Conservation (phyloP, 2,113 vertebrate genomes). For the Actenoides lindsayi region DNA sequence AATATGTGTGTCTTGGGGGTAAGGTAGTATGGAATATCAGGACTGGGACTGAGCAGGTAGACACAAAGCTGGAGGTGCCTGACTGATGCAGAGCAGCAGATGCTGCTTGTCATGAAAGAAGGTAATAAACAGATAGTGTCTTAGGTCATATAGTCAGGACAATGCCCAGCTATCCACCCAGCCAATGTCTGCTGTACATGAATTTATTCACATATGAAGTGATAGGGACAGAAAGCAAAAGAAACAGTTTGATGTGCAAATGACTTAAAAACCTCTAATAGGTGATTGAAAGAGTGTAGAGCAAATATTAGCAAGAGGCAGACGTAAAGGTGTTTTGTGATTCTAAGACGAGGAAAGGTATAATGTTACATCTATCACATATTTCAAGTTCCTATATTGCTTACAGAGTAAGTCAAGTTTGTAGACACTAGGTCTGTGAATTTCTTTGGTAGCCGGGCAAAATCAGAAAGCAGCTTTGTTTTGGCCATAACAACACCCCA, state of each 20-base stretch:
- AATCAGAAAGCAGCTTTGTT: neutral
- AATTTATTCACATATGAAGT: neutral
- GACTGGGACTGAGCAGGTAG: neutral
- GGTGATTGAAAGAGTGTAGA: neutral
- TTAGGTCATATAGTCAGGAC: neutral
- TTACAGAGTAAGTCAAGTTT: neutral
- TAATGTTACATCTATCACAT: neutral
- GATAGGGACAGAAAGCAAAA: neutral
- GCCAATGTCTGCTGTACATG: neutral
- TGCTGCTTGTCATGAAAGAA: neutral
- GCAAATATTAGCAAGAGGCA: neutral
- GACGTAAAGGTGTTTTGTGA: neutral
- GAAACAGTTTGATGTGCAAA: neutral
- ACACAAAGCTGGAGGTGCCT: neutral
- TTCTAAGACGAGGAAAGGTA: neutral
- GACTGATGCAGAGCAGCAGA: neutral
- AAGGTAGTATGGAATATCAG: neutral
- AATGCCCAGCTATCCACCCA: neutral
- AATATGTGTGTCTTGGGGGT: accelerated
- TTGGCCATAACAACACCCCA: accelerated
- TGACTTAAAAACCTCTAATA: neutral
- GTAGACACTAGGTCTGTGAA: neutral
- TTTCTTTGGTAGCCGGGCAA: neutral
- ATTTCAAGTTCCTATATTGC: neutral
- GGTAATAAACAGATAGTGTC: neutral